phyloP scores from a whole-genome alignment of 2,888 invertebrate species.

The Marasmarcha lunaedactyla region DNA sequence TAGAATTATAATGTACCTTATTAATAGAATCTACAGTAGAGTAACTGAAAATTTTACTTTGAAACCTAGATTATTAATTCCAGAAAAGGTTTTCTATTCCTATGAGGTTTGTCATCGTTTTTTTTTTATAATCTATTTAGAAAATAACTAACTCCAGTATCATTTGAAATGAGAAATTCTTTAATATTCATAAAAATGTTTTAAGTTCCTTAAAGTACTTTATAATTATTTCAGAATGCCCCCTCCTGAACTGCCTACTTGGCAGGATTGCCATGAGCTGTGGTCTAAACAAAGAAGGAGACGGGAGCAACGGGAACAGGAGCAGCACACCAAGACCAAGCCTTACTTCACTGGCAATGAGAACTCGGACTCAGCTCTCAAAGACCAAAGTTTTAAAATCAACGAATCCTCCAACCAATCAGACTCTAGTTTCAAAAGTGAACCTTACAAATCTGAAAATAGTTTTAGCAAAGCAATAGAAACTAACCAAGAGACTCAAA shows the following conservation, averaged over 20 bases:
- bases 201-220: no score
- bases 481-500: slow-evolving; percentile 33
- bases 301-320: slow-evolving; percentile 83
- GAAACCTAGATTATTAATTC: no score
- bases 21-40: no score
- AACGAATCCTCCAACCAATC: slow-evolving; percentile 28
- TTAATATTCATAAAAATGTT: no score
- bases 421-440: slow-evolving; percentile 32
- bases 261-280: slow-evolving; percentile 99
- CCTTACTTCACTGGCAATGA: slow-evolving; percentile 22
- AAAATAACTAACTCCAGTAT: no score
- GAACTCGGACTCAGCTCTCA: slow-evolving; percentile 15
- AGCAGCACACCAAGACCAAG: slow-evolving; percentile 44
- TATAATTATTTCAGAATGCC: slow-evolving; percentile 73
- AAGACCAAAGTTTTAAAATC: slow-evolving; percentile 16
- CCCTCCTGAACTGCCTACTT: slow-evolving; percentile 87
- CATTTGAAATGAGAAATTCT: no score
- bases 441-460: slow-evolving; percentile 33
- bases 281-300: slow-evolving; percentile 96
- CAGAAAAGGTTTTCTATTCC: no score
- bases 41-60: no score
- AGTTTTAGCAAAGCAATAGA: slow-evolving; percentile 40
- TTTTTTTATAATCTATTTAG: background rate
- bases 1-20: no score
- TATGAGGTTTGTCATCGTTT: background rate